Percentiles rank a stretch among this genome's conserved stretches.
Evolutionary conservation across 2,113 vertebrate genomes (phyloP).

Genomic region (Hippocampus abdominalis): DNA sequence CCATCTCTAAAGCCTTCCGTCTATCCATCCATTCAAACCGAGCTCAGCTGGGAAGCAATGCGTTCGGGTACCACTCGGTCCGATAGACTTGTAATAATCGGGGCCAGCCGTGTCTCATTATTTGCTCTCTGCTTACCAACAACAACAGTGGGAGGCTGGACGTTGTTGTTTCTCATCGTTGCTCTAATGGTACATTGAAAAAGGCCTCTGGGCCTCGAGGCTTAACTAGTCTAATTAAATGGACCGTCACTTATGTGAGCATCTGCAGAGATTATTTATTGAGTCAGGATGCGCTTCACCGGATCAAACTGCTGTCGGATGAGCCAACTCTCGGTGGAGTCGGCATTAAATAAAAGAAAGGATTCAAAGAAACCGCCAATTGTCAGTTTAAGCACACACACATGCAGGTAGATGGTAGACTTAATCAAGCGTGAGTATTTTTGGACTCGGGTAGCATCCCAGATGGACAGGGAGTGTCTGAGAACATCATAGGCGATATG

Average conservation of each 20-base stretch:
- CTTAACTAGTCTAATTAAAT: conserved; percentile 72
- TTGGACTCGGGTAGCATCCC: conserved; percentile 60
- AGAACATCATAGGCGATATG: conserved; percentile 57
- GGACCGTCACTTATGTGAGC: conserved; percentile 60
- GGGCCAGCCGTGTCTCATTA: conserved; percentile 54
- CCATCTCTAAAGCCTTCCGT: conserved; percentile 22
- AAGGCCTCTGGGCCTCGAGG: conserved; percentile 66
- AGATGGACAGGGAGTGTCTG: conserved; percentile 52
- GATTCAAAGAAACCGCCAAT: conserved; percentile 55
- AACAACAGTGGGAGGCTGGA: conserved; percentile 45
- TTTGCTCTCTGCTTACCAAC: conserved; percentile 55
- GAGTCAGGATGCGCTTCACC: conserved; percentile 57
- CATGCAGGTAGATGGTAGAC: conserved; percentile 63
- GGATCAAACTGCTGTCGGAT: conserved; percentile 61
- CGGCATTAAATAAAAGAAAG: conserved; percentile 54
- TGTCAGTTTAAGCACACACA: conserved; percentile 61
- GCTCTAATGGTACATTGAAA: conserved; percentile 61
- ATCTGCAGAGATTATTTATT: conserved; percentile 65
- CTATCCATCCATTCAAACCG: conserved; percentile 21
- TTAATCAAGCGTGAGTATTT: conserved; percentile 69
- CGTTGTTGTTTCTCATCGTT: conserved; percentile 61
- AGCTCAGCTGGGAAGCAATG: conserved; percentile 50
- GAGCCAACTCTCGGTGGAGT: conserved; percentile 45
- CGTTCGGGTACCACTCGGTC: conserved; percentile 46
- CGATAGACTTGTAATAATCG: conserved; percentile 47